Evolutionary conservation across 2,113 vertebrate species (phyloP).

Genomic region (Ammodramus savannarum): DNA sequence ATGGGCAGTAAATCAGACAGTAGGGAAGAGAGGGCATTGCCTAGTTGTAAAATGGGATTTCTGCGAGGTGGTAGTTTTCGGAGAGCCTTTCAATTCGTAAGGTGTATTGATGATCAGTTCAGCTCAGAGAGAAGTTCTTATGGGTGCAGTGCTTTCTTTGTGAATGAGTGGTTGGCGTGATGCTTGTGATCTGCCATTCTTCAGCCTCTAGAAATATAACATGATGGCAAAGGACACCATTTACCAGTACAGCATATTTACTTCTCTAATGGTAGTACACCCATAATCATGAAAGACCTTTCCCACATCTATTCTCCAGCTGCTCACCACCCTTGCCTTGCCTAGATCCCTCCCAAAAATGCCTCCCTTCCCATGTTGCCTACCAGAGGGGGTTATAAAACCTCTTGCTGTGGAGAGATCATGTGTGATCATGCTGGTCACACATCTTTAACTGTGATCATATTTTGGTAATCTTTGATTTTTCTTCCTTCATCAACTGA

Average conservation of each 20-base stretch:
- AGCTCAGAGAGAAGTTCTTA: neutral
- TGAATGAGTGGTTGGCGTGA: neutral
- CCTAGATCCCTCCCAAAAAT: neutral
- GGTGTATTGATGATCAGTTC: neutral
- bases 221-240: neutral
- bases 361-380: neutral
- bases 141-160: neutral
- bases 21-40: neutral
- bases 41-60: neutral
- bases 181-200: neutral
- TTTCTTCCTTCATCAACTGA: neutral
- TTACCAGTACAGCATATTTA: neutral
- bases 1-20: neutral
- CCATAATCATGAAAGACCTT: neutral
- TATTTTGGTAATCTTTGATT: neutral
- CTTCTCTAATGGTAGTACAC: neutral
- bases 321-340: neutral
- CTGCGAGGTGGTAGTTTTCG: neutral
- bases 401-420: fast-evolving
- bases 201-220: neutral
- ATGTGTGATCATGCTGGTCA: neutral
- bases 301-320: neutral
- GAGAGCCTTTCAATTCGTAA: neutral
- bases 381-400: neutral
- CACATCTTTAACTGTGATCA: neutral